Evolutionary conservation across 1,140 invertebrate genomes (phyloP), one percentile per base, ranked within the genome.

Genomic region (Drosophila sp.): DNA sequence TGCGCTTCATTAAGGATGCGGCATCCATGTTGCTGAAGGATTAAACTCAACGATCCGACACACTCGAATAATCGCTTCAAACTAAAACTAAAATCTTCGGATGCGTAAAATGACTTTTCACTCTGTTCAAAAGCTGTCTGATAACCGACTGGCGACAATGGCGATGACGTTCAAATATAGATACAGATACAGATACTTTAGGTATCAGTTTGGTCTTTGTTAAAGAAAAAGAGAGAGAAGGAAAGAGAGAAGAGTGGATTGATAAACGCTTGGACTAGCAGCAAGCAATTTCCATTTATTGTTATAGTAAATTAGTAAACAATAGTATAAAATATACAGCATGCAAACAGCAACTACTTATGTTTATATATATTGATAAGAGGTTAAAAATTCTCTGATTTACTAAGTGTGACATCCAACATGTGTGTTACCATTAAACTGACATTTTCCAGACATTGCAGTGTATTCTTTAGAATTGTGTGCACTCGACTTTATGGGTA

Each of bases 311-410:
- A 72, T 48, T 78, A 64, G 78, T 58, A 82, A 75, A 78, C 79
- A 82, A 9, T 56, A 48, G 38, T 59, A 73, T 73, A 72, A 80
- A 70, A 50, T 80, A 32, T 64, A 72, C 59, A 54, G 40, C 58
- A 72, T 38, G 21, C 29, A 76, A 45, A 56, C 29, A 11, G 25
- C 29, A 41, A 45, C 41, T 56, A 16, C 46, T n/a, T n/a, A n/a
- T n/a, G n/a, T n/a, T n/a, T n/a, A 56, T 63, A 45, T 34, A 53
- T 7, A 84, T 80, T 86, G 80, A 84, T 84, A 84, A 84, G 69
- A 58, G 29, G 11, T 62, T 69, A 73, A 73, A 25, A 50, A 7
- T 50, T n/a, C 58, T 62, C 45, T 65, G 63, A 71, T 75, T 70
- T 48, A 48, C 62, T 29, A 50, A 18, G 32, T 29, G 45, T 32